Percentiles rank a stretch among this genome's conserved stretches.
Evolutionary conservation across 2,113 vertebrate species (phyloP).

Genomic region (Dendrocopos noguchii): DNA sequence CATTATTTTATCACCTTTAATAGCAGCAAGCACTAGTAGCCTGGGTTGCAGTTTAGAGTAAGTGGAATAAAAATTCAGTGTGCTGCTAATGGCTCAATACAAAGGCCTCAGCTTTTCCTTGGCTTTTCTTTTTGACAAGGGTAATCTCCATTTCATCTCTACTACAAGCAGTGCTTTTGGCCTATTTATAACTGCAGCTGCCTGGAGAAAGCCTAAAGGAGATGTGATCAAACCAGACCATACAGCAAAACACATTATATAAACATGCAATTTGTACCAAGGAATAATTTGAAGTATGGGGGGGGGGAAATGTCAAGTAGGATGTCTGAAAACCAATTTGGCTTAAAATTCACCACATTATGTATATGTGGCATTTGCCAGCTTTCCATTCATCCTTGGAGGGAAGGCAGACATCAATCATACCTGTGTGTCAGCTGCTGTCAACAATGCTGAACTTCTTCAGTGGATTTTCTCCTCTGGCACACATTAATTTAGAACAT

Average conservation of each 20-base stretch:
- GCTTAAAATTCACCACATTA: conserved; percentile 33
- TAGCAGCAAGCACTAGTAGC: background rate
- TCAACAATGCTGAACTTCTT: conserved; percentile 25
- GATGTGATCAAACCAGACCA: conserved; percentile 45
- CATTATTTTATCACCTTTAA: background rate
- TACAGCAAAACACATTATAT: conserved; percentile 39
- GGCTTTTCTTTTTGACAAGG: background rate
- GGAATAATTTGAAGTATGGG: conserved; percentile 32
- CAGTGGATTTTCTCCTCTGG: background rate
- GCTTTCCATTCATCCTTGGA: conserved; percentile 22
- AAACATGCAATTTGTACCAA: conserved; percentile 24
- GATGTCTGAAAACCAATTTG: conserved; percentile 27
- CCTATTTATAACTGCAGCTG: conserved; percentile 51
- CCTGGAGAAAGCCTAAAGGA: conserved; percentile 48
- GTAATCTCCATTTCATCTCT: conserved; percentile 34
- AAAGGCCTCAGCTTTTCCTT: background rate
- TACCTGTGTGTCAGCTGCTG: conserved; percentile 9
- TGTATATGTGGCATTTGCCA: conserved; percentile 53
- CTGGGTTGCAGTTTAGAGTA: background rate
- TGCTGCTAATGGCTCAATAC: background rate
- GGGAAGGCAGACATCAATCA: conserved; percentile 41
- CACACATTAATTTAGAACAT: background rate
- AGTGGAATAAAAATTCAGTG: background rate
- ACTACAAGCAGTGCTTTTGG: conserved; percentile 18
- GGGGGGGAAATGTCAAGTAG: conserved; percentile 36